Evolutionary conservation across 1,140 invertebrate species (phyloP), one percentile per base, ranked within the genome.

Genomic region (Drosophila prosaltans): DNA sequence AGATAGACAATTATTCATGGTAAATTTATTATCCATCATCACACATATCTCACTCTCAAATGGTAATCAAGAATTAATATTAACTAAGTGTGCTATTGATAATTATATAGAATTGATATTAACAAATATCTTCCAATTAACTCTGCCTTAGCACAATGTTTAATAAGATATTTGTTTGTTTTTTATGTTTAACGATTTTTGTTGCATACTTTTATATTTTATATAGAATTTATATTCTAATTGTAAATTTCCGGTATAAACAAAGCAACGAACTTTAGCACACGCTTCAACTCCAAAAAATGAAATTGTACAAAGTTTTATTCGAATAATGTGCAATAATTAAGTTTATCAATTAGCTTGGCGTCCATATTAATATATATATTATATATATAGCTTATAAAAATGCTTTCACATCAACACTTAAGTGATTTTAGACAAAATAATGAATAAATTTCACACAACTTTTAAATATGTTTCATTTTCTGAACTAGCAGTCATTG

Each of bases 121-220:
- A 36, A 36, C 32, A 70, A 84, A 89, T 74, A 84, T 88, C 84
- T 88, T 88, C 84, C 84, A 84, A 84, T 72, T 84, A 88, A 88
- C 74, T 86, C 73, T 89, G 83, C 83, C 83, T 88, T 88, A 89
- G 84, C 83, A 88, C 70, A 78, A 78, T 67, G 67, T 71, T 85
- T 62, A 40, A 74, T 72, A 78, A 48, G 67, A 75, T 59, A 77
- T 66, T 85, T 69, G 72, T 69, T 54, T 28, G n/a, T 24, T 60
- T 39, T 68, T 51, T 36, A 3, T 32, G 63, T 51, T 63, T 61
- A 66, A 74, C 80, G 77, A 55, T 59, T 48, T 54, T 88, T 66
- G 6, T 36, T 36, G 32, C 32, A 4, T 36, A 3, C 1, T 36
- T 6, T 36, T 1, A 36, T 86, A 86, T 83, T 86, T 88, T 86